These are phyloP conservation scores for Hermaeophaga mercurialis DNA, from an alignment of 2,888 invertebrate species.

Conservation along the genomic window DNA sequence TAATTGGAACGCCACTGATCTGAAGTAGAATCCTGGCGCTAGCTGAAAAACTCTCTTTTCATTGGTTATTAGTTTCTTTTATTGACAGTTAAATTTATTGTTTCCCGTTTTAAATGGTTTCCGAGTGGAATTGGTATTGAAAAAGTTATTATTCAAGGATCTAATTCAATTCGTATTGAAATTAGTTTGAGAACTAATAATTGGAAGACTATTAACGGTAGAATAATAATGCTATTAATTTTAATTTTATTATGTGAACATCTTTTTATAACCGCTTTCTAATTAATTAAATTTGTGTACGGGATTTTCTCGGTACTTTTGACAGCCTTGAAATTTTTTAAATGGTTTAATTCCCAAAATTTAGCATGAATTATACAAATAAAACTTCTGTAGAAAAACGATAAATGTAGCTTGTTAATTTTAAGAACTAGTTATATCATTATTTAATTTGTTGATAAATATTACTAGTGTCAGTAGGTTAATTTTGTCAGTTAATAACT, in stretches of 20 bases:
- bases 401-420: too few species aligned
- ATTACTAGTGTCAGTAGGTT: too few species aligned
- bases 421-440: too few species aligned
- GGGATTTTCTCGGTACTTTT: too few species aligned
- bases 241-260: neutral
- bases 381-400: too few species aligned
- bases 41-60: conserved; percentile 2
- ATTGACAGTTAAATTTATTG: conserved; percentile 9
- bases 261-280: too few species aligned
- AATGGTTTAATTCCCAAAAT: too few species aligned
- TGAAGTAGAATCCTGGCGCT: neutral
- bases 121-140: conserved; percentile 3
- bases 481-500: too few species aligned
- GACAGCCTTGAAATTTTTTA: too few species aligned
- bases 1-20: neutral
- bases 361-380: too few species aligned
- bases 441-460: too few species aligned
- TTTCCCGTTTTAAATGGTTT: conserved; percentile 9
- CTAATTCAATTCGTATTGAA: conserved; percentile 6
- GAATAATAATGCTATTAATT: neutral
- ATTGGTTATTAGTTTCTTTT: conserved; percentile 9
- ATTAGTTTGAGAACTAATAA: conserved; percentile 6
- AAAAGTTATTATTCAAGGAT: conserved; percentile 5
- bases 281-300: neutral
- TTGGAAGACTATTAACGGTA: neutral